phyloP scores from a whole-genome alignment of 1,140 invertebrate species.

The Coelopa frigida region DNA sequence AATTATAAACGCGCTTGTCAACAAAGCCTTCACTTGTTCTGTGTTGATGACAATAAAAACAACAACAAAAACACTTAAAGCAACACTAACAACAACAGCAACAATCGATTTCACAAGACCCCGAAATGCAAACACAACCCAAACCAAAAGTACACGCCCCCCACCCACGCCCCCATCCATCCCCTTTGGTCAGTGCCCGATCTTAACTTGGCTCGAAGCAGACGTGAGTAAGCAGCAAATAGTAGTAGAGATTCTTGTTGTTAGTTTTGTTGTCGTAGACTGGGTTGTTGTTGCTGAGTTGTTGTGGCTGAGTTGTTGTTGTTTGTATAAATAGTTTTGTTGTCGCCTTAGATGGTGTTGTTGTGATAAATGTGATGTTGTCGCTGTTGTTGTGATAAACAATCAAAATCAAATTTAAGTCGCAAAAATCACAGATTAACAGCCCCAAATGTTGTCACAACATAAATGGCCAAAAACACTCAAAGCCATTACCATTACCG shows the following conservation, averaged over 20 bases:
- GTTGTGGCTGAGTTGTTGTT: neutral
- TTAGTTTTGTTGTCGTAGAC: no score
- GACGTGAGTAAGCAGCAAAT: no score
- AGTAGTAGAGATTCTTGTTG: no score
- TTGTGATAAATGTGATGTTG: neutral
- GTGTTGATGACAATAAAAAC: conserved; percentile 33
- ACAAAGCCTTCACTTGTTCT: conserved; percentile 44
- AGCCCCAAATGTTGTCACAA: neutral
- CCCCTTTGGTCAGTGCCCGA: no score
- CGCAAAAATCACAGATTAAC: conserved; percentile 2
- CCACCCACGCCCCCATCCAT: no score
- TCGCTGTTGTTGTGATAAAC: neutral
- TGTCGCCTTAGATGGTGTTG: neutral
- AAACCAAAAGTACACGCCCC: no score
- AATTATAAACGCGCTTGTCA: conserved; percentile 22
- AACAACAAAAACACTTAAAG: neutral
- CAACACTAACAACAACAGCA: neutral
- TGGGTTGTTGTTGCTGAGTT: neutral
- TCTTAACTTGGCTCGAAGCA: no score
- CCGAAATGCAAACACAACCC: conserved; percentile 9
- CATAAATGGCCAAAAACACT: neutral
- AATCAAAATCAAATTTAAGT: conserved; percentile 4
- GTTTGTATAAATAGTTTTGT: neutral
- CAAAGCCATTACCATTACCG: no score
- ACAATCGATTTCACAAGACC: conserved; percentile 20